Conservation (phyloP, 1,140 invertebrate species). For the Acromyrmex charruanus region DNA sequence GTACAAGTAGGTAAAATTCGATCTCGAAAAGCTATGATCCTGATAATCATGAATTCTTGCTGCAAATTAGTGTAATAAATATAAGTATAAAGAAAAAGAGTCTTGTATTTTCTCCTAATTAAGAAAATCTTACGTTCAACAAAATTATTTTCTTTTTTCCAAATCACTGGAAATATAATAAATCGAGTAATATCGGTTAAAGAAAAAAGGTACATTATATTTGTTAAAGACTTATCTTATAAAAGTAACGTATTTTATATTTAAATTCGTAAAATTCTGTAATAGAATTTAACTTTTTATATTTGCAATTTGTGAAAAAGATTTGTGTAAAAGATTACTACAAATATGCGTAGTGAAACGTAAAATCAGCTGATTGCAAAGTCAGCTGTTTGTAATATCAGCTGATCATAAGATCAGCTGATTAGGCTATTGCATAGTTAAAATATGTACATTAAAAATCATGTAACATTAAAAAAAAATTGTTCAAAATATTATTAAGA, state of each 20-base stretch:
- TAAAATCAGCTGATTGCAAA: slow-evolving; percentile 6
- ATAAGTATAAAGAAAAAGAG: no score
- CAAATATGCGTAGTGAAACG: not conserved
- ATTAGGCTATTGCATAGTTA: not conserved
- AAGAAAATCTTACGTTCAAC: not conserved
- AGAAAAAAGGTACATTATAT: not conserved
- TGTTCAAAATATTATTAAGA: not conserved
- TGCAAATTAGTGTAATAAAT: not conserved
- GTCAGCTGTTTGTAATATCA: slow-evolving; percentile 3
- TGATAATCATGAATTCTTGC: not conserved
- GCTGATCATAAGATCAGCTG: not conserved
- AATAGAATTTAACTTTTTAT: not conserved
- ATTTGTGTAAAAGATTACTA: not conserved
- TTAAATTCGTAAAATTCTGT: not conserved
- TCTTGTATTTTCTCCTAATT: not conserved
- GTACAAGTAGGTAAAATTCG: slow-evolving; percentile 87
- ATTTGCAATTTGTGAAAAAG: not conserved
- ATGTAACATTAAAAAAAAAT: not conserved
- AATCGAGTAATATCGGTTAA: not conserved
- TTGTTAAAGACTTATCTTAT: not conserved
- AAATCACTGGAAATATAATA: not conserved
- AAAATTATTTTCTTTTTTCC: not conserved
- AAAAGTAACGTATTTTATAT: not conserved
- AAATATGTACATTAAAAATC: not conserved
- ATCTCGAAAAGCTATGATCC: not conserved